Conservation (phyloP, 2,888 invertebrate species). For the Spisula subtruncata region DNA sequence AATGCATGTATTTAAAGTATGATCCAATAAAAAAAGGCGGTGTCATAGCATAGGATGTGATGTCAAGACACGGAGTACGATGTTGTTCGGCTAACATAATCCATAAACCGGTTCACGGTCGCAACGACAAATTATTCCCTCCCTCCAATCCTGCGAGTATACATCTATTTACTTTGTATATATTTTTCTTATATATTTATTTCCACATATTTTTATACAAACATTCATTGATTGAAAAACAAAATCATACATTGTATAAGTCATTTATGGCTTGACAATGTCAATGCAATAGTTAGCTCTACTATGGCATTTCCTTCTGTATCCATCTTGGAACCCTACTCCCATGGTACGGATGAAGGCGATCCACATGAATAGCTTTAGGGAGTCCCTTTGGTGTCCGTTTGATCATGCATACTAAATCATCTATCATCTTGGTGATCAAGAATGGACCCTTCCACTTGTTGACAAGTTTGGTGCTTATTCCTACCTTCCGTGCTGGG, state of each 20-base stretch:
- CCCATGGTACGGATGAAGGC: slow-evolving; percentile 56
- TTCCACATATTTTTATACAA: neutral
- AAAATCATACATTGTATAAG: neutral
- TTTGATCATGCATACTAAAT: slow-evolving; percentile 61
- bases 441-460: slow-evolving; percentile 62
- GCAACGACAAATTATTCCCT: neutral
- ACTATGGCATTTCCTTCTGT: neutral
- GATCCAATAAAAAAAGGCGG: neutral
- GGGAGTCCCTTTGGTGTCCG: slow-evolving; percentile 38
- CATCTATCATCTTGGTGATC: slow-evolving; percentile 52
- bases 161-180: too few relatives aligned
- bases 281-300: too few relatives aligned
- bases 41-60: neutral
- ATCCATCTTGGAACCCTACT: slow-evolving; percentile 54
- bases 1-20: neutral
- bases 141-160: neutral
- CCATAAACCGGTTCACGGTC: neutral
- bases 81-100: too few relatives aligned
- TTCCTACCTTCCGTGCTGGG: slow-evolving; percentile 49
- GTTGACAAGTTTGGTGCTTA: slow-evolving; percentile 54
- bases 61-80: neutral
- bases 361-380: slow-evolving; percentile 58
- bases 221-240: neutral
- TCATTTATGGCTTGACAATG: too few relatives aligned
- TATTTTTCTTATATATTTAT: neutral